phyloP scores from a whole-genome alignment of 2,888 invertebrate genomes.

The Xylophagus ater region DNA sequence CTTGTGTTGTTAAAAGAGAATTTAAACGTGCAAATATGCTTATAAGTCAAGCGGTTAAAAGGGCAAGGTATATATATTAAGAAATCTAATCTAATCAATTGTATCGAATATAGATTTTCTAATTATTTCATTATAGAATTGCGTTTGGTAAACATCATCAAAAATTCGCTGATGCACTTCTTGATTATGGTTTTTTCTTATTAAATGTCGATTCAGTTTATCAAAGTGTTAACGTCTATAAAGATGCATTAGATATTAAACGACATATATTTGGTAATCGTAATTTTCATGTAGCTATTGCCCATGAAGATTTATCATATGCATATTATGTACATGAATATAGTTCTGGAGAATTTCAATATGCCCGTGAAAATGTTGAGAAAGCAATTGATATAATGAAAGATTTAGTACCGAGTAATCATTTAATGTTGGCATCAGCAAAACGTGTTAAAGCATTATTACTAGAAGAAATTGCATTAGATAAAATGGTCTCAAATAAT shows the following conservation, averaged over 20 bases:
- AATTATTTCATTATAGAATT: constrained; percentile 21
- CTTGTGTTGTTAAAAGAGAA: constrained; percentile 79
- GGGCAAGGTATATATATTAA: constrained; percentile 29
- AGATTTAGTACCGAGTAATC: constrained; percentile 67
- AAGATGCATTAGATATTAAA: constrained; percentile 63
- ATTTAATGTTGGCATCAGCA: constrained; percentile 77
- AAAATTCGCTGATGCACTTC: constrained; percentile 69
- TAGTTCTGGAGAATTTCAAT: constrained; percentile 72
- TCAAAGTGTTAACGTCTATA: constrained; percentile 76
- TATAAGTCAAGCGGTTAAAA: constrained; percentile 67
- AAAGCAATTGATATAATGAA: constrained; percentile 72
- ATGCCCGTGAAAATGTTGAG: constrained; percentile 73
- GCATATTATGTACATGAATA: constrained; percentile 88
- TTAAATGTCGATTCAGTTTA: constrained; percentile 77
- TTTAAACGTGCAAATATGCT: constrained; percentile 72
- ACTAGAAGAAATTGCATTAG: constrained; percentile 85
- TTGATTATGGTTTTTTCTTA: constrained; percentile 85
- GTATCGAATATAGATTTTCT: not conserved
- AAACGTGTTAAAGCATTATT: constrained; percentile 87
- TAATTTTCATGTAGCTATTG: constrained; percentile 79
- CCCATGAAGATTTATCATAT: constrained; percentile 87
- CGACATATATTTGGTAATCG: constrained; percentile 67
- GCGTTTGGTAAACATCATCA: constrained; percentile 58
- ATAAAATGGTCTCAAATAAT: constrained; percentile 44
- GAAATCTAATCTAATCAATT: not conserved